A percentile compares a stretch with the other conserved stretches of the same genome.
Conservation (phyloP, 2,888 invertebrate species). For the Hydroisotoma schaefferi region DNA sequence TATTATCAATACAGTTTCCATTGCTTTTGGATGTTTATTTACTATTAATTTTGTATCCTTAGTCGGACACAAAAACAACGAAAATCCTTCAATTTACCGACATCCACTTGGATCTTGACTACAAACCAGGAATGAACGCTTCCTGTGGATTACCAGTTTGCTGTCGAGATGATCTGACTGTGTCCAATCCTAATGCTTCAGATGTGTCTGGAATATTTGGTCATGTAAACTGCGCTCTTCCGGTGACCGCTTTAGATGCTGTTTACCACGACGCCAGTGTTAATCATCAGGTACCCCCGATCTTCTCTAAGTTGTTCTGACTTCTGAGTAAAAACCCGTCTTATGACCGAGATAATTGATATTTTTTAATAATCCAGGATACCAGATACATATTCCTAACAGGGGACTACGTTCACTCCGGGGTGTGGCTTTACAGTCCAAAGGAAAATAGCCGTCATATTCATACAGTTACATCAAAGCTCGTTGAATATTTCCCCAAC, state of each 20-base stretch:
- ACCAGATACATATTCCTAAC: conserved; percentile 72
- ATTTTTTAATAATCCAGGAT: conserved; percentile 52
- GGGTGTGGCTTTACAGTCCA: conserved; percentile 77
- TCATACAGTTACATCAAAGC: conserved; percentile 56
- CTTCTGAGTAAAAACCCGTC: no score
- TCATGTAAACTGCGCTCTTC: conserved; percentile 90
- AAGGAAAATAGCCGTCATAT: conserved; percentile 63
- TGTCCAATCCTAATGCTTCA: conserved; percentile 72
- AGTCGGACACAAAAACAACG: conserved; percentile 53
- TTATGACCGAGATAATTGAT: neutral
- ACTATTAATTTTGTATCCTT: neutral
- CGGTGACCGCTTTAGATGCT: conserved; percentile 83
- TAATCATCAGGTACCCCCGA: conserved; percentile 66
- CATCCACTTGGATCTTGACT: conserved; percentile 91
- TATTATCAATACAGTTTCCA: no score
- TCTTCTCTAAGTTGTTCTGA: no score
- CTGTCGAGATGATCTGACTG: conserved; percentile 77
- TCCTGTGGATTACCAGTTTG: conserved; percentile 87
- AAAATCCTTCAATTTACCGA: conserved; percentile 96
- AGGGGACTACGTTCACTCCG: conserved; percentile 82
- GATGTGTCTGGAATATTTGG: conserved; percentile 91
- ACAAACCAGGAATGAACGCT: conserved; percentile 82
- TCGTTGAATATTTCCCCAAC: conserved; percentile 60
- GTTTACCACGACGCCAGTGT: conserved; percentile 85
- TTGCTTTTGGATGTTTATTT: no score